Conservation (phyloP, 23 tunicate species). For the Aplidium turbinatum region DNA sequence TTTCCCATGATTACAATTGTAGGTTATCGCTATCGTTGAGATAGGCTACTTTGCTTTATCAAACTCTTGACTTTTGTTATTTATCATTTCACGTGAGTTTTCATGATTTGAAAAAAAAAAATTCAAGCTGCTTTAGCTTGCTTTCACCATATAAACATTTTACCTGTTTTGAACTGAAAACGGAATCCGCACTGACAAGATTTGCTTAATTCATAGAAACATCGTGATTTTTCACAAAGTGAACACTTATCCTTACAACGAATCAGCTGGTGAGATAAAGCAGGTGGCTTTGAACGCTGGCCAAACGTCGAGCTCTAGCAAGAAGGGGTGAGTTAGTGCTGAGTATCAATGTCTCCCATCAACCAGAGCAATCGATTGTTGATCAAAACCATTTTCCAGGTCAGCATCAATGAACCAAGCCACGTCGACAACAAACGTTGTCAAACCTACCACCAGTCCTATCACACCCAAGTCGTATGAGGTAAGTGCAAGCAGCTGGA, state of each 20-base stretch:
- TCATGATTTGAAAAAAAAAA: too few species aligned
- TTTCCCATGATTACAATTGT: too few species aligned
- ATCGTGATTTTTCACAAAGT: conserved; percentile 85
- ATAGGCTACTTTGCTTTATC: too few species aligned
- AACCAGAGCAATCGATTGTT: too few species aligned
- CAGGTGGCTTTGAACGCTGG: conserved; percentile 47
- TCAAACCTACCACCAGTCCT: conserved; percentile 32
- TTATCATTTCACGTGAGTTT: too few species aligned
- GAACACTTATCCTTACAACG: conserved; percentile 57
- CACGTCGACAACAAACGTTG: conserved; percentile 51
- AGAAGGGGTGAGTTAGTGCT: conserved; percentile 53
- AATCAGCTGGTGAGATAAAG: conserved; percentile 44
- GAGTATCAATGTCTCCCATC: background rate
- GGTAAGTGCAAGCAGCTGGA: conserved; percentile 13
- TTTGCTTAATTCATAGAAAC: conserved; percentile 34
- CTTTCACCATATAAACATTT: too few species aligned
- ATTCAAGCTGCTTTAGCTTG: too few species aligned
- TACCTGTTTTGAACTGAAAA: too few species aligned
- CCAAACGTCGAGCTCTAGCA: conserved; percentile 34
- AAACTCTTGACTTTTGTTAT: too few species aligned
- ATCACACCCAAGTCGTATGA: conserved; percentile 45
- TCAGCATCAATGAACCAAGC: conserved; percentile 69
- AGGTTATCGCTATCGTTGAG: too few species aligned
- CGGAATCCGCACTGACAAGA: too few species aligned
- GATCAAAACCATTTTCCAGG: background rate